Conservation (phyloP, 2,888 invertebrate species). For the Archips xylosteana region DNA sequence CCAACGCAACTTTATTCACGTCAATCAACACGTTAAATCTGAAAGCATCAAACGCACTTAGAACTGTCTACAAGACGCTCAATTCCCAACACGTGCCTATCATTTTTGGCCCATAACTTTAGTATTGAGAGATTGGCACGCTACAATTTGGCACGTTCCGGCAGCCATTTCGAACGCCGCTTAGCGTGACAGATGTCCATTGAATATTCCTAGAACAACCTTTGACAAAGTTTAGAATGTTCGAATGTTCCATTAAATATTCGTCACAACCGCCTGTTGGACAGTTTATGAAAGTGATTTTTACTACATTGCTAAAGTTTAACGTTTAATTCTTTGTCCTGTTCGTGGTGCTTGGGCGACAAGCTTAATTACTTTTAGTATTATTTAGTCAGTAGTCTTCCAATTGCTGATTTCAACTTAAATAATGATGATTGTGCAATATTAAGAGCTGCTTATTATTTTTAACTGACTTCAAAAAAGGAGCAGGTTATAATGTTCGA, state of each 20-base stretch:
- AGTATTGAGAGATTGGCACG: background rate
- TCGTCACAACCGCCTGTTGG: background rate
- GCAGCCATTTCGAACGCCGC: background rate
- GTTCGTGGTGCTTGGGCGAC: too few species aligned
- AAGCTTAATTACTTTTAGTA: too few species aligned
- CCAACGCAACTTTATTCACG: background rate
- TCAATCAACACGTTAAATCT: background rate
- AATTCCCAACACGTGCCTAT: background rate
- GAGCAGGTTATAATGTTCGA: too few species aligned
- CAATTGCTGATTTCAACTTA: too few species aligned
- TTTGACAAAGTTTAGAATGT: background rate
- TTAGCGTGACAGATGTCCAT: background rate
- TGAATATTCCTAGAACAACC: conserved; percentile 1
- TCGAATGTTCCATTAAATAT: background rate
- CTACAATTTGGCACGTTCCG: background rate
- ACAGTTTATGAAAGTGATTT: background rate
- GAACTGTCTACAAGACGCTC: background rate
- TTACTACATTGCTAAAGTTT: background rate
- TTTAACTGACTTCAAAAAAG: too few species aligned
- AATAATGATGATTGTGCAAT: too few species aligned
- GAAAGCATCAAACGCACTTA: background rate
- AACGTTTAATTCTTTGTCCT: background rate
- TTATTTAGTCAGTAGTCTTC: too few species aligned
- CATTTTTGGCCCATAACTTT: background rate
- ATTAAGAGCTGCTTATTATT: too few species aligned